Evolutionary conservation across 2,888 invertebrate species (phyloP).

Genomic region (Agriopis leucophaearia): DNA sequence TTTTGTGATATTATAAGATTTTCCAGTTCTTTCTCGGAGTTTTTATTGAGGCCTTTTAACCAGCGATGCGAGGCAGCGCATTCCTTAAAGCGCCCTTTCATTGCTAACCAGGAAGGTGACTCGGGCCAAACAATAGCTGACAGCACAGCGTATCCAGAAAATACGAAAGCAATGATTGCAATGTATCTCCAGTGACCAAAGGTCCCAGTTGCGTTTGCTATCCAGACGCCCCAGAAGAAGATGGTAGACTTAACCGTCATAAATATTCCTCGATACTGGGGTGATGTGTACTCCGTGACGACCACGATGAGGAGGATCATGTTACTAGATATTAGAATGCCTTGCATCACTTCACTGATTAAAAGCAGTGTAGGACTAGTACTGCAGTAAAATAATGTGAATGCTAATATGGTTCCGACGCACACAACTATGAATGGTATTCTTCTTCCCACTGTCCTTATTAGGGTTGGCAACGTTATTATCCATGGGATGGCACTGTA

Average conservation of each 20-base stretch:
- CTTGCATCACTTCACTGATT: slow-evolving; percentile 52
- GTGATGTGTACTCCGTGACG: slow-evolving; percentile 53
- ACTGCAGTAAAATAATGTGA: slow-evolving; percentile 50
- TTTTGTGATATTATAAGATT: slow-evolving; percentile 50
- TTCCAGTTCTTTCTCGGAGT: slow-evolving; percentile 47
- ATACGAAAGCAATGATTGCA: slow-evolving; percentile 46
- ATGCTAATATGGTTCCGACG: slow-evolving; percentile 41
- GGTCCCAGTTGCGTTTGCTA: slow-evolving; percentile 54
- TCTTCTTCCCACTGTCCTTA: slow-evolving; percentile 42
- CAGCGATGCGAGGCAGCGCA: slow-evolving; percentile 48
- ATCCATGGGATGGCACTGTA: slow-evolving; percentile 47
- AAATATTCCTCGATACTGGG: slow-evolving; percentile 51
- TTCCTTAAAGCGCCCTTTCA: slow-evolving; percentile 51
- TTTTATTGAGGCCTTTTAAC: slow-evolving; percentile 51
- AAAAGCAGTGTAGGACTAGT: slow-evolving; percentile 47
- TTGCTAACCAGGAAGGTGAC: slow-evolving; percentile 54
- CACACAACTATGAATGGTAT: slow-evolving; percentile 42
- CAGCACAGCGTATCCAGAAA: slow-evolving; percentile 40
- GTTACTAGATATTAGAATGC: slow-evolving; percentile 33
- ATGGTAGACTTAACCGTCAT: slow-evolving; percentile 50
- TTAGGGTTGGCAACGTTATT: slow-evolving; percentile 42
- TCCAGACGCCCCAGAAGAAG: slow-evolving; percentile 52
- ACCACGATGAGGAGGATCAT: slow-evolving; percentile 42
- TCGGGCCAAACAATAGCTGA: slow-evolving; percentile 46
- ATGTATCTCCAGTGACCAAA: slow-evolving; percentile 50